Evolutionary conservation across 2,888 invertebrate species (phyloP), one percentile per base, ranked within the genome.

Genomic region (Melieria picta): DNA sequence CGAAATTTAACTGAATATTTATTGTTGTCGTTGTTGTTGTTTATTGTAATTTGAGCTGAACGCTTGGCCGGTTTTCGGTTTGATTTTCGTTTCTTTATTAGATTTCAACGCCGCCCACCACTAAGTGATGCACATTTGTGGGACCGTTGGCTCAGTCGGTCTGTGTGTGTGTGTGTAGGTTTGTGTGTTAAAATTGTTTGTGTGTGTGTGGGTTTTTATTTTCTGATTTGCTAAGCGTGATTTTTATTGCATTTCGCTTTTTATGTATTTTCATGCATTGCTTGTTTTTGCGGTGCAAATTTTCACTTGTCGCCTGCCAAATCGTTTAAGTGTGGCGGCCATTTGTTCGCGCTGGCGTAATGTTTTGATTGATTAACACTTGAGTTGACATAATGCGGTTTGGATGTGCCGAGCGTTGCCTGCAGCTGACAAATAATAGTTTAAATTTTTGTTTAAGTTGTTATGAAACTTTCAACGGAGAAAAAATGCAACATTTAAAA

Each of bases 71-170:
- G 48, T 58, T 58, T 66, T 48, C 60, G 66, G 60, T 66, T 66
- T 66, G 58, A 66, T 66, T 66, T 58, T 55, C 58, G 47, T 58
- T 66, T 50, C 58, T 66, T 66, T 66, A 66, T 66, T 66, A 58
- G 66, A 57, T 66, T 66, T n/a, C 58, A 5, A 47, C 42, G 5
- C 57, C 4, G 30, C 5, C 43, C 60, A n/a, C 60, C 43, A 46
- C 45, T 42, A 46, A 9, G 7, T n/a, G 6, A 6, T 11, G 4
- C 60, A 11, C 43, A 60, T 11, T 7, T 42, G 42, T 5, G 13
- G 5, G 11, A 60, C n/a, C 13, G 7, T 42, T 45, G 43, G 10
- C 5, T 42, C 45, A 60, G 45, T 30, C 3, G 11, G 55, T 42
- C 4, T 50, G 42, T 13, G 52, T 45, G 10, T 55, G n/a, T 50